These are phyloP conservation scores for Ochlodes sylvanus DNA, from an alignment of 2,888 invertebrate genomes.

Conservation along the genomic window DNA sequence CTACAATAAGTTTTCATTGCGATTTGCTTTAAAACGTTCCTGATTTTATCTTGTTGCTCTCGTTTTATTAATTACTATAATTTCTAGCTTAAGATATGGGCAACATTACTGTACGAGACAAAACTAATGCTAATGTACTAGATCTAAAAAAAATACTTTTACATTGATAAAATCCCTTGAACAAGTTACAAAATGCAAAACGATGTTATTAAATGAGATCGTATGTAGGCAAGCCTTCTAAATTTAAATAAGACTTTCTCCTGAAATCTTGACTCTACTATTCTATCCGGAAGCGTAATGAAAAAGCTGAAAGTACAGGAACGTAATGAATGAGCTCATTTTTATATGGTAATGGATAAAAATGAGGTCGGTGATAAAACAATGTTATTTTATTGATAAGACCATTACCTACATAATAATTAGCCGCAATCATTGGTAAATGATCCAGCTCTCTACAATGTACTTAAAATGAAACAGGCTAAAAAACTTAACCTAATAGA, in stretches of 20 bases:
- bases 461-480: neutral
- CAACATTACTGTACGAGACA: neutral
- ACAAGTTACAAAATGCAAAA: neutral
- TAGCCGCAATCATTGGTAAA: too few relatives aligned
- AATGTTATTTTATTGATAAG: too few relatives aligned
- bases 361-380: neutral
- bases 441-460: too few relatives aligned
- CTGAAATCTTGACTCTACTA: neutral
- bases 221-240: conserved; percentile 9
- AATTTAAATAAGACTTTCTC: neutral
- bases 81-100: neutral
- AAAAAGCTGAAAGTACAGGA: neutral
- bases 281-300: neutral
- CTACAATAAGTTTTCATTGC: too few relatives aligned
- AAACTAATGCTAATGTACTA: neutral
- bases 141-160: neutral
- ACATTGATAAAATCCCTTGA: neutral
- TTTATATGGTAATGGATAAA: too few relatives aligned
- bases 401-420: too few relatives aligned
- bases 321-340: neutral
- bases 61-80: too few relatives aligned
- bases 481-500: neutral
- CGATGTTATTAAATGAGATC: conserved; percentile 1
- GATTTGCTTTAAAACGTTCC: too few relatives aligned
- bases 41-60: too few relatives aligned